Evolutionary conservation across 2,888 invertebrate species (phyloP), one percentile per base, ranked within the genome.

Genomic region (Mimas tiliae): DNA sequence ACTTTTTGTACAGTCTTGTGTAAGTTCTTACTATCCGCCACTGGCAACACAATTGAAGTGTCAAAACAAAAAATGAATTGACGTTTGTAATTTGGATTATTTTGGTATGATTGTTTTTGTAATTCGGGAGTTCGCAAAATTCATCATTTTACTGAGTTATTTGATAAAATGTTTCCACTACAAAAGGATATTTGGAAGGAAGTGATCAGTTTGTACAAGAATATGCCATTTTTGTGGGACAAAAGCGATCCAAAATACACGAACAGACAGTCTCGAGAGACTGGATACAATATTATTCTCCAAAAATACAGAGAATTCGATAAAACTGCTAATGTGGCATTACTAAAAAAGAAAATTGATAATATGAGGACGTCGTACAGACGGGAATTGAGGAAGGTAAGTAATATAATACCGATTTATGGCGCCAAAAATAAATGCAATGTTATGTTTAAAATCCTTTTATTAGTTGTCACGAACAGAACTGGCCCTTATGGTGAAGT

Each of bases 341-440:
- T 50, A 7, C 14, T 71, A 38, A 69, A 68, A 45, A 64, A 33
- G 34, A 62, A 68, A 33, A 63, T 71, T 45, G 71, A 68, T 9
- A 68, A 66, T 27, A 68, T 71, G 65, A 65, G 71, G 14, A 65
- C 48, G 1, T 65, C 69, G 1, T 71, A 66, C 45, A 67, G 66
- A 16, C 64, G 71, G 42, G 71, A 71, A 58, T 58, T 69, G 21
- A 71, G 68, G 51, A 71, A 71, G 66, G 71, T 67, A 63, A 12
- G 51, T 45, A 7, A 19, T 12, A 12, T 27, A 12, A 27, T 38
- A 14, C 11, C 0, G 16, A 11, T 27, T 12, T 47, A 0, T 50
- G 19, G 50, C 19, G 50, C 8, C 19, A 50, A 50, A 50, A 19
- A 2, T 38, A 6, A 38, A 27, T n/a, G 27, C 27, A 27, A 27